Evolutionary conservation across 2,888 invertebrate genomes (phyloP).

Genomic region (Dryadula phaetusa): DNA sequence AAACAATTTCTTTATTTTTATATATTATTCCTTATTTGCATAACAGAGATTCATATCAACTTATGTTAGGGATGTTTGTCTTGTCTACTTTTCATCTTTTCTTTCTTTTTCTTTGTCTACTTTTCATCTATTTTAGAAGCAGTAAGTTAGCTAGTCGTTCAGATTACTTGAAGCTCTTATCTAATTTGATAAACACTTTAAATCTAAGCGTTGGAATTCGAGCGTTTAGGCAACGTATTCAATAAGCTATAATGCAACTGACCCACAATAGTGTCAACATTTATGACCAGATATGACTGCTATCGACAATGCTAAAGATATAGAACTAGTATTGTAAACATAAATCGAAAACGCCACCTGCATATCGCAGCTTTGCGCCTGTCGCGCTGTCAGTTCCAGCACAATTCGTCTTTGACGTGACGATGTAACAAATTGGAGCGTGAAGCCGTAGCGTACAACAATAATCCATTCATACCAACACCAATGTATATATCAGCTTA

Average conservation of each 20-base stretch:
- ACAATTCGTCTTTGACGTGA: conserved; percentile 41
- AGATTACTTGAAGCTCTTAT: no score
- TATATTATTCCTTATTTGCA: no score
- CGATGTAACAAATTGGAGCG: conserved; percentile 30
- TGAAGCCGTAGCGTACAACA: conserved; percentile 4
- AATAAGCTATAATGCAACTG: not conserved
- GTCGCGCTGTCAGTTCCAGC: conserved; percentile 36
- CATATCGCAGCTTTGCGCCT: conserved; percentile 26
- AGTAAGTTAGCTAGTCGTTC: no score
- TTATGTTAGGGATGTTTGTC: no score
- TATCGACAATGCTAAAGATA: not conserved
- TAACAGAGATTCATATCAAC: no score
- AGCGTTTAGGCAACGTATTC: no score
- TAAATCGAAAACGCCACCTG: conserved; percentile 28
- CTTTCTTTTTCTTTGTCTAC: no score
- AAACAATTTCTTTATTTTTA: no score
- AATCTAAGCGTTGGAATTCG: no score
- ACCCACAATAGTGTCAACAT: not conserved
- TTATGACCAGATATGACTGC: not conserved
- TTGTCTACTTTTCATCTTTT: no score
- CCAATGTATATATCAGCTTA: not conserved
- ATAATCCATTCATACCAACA: conserved; percentile 6
- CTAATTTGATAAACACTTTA: no score
- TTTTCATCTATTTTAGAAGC: no score
- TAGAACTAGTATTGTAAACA: conserved; percentile 15